Evolutionary conservation across 1,140 invertebrate species (phyloP), one percentile per base, ranked within the genome.

Genomic region (Ylistrum balloti): DNA sequence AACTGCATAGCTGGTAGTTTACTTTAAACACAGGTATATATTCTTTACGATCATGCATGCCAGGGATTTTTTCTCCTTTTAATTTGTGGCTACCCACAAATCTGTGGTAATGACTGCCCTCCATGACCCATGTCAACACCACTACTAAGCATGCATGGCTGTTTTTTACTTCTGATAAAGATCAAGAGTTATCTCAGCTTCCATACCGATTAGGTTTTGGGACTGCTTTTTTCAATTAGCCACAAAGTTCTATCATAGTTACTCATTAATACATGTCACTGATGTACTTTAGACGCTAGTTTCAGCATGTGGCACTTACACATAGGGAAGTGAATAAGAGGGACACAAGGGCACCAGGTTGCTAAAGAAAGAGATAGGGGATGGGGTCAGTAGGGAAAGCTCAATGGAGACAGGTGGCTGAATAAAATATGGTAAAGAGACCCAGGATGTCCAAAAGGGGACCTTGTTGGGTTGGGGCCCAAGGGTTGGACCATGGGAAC

Each of bases 211-310:
- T 74, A 74, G 56, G 56, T 74, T 74, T 74, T 74, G 5, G n/a
- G 56, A 74, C n/a, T 13, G 11, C 45, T 74, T 74, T 74, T 74
- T 74, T n/a, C 22, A n/a, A 74, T 74, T 74, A 74, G n/a, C 22
- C 5, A 74, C 28, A 17, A 3, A 74, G 56, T 74, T 2, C 56
- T 74, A 74, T 74, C n/a, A 74, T 28, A 74, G 56, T 17, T 28
- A 28, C 56, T 28, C 56, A 74, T 74, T 74, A 74, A 74, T 74
- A 28, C n/a, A 74, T 74, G 56, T 74, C 56, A 74, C 56, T 74
- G 56, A 9, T 74, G 56, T 28, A 74, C 56, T 74, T 74, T 74
- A 74, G 56, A 74, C 41, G 28, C 22, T 74, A 17, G 56, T 38
- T 5, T 7, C 35, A 38, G 5, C 5, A 38, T 7, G 35, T 5